Evolutionary conservation across 2,113 vertebrate species (phyloP).

Genomic region (Grallaria varia): DNA sequence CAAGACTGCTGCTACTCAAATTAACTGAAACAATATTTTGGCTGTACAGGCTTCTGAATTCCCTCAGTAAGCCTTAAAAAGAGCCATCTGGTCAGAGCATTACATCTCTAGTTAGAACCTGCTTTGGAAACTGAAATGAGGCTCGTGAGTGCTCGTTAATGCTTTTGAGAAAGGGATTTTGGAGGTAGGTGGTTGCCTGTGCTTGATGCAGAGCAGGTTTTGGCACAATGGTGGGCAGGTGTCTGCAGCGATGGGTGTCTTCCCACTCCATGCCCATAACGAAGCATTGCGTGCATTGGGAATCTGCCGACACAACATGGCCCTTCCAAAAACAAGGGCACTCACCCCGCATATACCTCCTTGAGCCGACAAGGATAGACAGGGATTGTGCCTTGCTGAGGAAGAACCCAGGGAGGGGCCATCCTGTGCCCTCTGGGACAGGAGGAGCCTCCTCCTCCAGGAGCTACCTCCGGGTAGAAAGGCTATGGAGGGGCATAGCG

Average conservation of each 20-base stretch:
- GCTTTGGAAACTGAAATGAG: slow-evolving; percentile 57
- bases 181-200: not conserved
- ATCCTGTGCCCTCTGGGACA: not conserved
- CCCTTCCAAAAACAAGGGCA: not conserved
- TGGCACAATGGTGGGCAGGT: not conserved
- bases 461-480: not conserved
- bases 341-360: not conserved
- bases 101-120: slow-evolving; percentile 61
- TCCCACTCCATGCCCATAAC: not conserved
- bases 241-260: not conserved
- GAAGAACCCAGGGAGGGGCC: not conserved
- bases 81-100: slow-evolving; percentile 71
- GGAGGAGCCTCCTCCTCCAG: not conserved
- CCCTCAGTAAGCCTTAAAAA: slow-evolving; percentile 71
- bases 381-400: not conserved
- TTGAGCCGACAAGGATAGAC: not conserved
- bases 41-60: slow-evolving; percentile 62
- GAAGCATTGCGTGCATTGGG: not conserved
- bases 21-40: slow-evolving; percentile 75
- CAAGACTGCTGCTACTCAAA: slow-evolving; percentile 69
- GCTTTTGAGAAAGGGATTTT: not conserved
- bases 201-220: not conserved
- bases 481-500: not conserved
- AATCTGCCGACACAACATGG: fast-evolving
- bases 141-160: not conserved